Percentiles rank a stretch among this genome's conserved stretches.
phyloP scores from a whole-genome alignment of 1,140 invertebrate species.

The Cyphomyrmex costatus region DNA sequence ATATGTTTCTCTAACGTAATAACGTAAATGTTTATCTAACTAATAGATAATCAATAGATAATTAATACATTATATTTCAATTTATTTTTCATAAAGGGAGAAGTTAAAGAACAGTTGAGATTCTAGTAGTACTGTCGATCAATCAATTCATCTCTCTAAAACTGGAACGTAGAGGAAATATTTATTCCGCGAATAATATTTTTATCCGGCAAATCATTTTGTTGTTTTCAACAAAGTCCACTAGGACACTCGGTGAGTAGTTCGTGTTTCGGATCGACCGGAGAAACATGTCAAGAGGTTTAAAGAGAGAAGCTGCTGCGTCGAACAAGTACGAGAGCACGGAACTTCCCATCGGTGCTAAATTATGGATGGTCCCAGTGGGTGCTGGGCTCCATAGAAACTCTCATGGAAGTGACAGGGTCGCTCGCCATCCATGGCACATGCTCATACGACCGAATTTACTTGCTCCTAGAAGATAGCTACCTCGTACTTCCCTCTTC shows the following conservation, averaged over 20 bases:
- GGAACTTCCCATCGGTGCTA: slow-evolving; percentile 70
- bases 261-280: slow-evolving; percentile 61
- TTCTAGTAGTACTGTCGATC: not conserved
- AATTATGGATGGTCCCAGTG: slow-evolving; percentile 70
- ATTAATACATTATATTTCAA: slow-evolving; percentile 30
- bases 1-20: not conserved
- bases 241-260: slow-evolving; percentile 40
- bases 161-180: slow-evolving; percentile 11
- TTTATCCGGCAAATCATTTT: not conserved
- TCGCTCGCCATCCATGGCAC: slow-evolving; percentile 47
- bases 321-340: slow-evolving; percentile 59
- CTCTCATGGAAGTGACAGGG: slow-evolving; percentile 63
- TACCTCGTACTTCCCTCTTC: slow-evolving; percentile 55
- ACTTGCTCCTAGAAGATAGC: slow-evolving; percentile 34
- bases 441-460: slow-evolving; percentile 61
- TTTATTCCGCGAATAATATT: slow-evolving; percentile 1
- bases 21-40: not conserved
- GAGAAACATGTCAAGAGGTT: slow-evolving; percentile 74
- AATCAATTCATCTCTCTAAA: not conserved
- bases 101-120: not conserved
- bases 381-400: slow-evolving; percentile 42
- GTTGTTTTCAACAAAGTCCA: slow-evolving; percentile 41
- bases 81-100: not conserved
- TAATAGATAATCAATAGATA: not conserved
- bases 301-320: slow-evolving; percentile 70